These are phyloP conservation scores for Catocala fraxini DNA, from an alignment of 2,888 invertebrate genomes.

Conservation along the genomic window DNA sequence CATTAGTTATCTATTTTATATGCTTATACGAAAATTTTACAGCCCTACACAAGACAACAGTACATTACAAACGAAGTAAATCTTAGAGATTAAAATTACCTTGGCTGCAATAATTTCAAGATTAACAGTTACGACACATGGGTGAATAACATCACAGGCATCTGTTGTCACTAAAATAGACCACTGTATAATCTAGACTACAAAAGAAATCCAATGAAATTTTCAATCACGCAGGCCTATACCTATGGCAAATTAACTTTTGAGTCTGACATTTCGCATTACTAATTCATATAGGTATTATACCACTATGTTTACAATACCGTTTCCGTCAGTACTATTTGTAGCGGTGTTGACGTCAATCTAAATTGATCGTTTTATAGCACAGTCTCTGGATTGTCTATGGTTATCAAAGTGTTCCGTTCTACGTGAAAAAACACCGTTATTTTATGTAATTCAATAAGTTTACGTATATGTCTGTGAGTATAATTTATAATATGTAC, in stretches of 20 bases:
- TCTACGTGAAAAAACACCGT: not conserved
- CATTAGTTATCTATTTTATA: not conserved
- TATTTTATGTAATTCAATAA: too few relatives aligned
- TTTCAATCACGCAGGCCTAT: constrained; percentile 48
- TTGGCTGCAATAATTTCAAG: constrained; percentile 23
- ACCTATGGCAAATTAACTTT: constrained; percentile 38
- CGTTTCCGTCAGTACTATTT: not conserved
- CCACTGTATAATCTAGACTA: constrained; percentile 28
- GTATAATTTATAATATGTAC: too few relatives aligned
- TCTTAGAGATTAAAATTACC: constrained; percentile 35
- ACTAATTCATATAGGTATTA: constrained; percentile 22
- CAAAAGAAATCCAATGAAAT: constrained; percentile 39
- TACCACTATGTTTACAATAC: constrained; percentile 1
- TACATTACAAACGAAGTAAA: constrained; percentile 43
- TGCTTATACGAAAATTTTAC: not conserved
- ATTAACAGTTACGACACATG: constrained; percentile 25
- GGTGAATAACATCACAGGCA: constrained; percentile 31
- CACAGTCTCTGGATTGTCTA: constrained; percentile 21
- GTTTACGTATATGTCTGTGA: too few relatives aligned
- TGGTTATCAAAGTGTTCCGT: constrained; percentile 17
- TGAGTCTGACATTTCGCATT: constrained; percentile 35
- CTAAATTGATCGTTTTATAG: constrained; percentile 26
- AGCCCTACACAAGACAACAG: constrained; percentile 12
- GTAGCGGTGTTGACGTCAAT: constrained; percentile 11
- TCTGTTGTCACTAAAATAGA: constrained; percentile 33